These are phyloP conservation scores for Sialia sialis DNA, from an alignment of 2,113 vertebrate genomes.

Conservation along the genomic window DNA sequence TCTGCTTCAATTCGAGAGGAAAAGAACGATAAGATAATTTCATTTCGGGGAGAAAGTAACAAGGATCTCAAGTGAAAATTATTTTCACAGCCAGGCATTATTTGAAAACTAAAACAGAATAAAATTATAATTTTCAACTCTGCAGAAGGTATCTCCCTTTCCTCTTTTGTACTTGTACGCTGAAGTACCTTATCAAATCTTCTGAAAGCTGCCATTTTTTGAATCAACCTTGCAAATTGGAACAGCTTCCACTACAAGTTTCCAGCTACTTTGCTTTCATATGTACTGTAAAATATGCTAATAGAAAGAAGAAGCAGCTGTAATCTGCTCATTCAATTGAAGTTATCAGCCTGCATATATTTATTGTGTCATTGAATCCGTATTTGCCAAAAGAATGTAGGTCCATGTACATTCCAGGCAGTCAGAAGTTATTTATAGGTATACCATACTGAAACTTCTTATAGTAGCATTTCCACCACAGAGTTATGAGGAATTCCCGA, in stretches of 20 bases:
- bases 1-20: accelerated
- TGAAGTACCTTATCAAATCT: background rate
- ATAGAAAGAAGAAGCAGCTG: background rate
- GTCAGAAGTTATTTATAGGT: background rate
- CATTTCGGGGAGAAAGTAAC: background rate
- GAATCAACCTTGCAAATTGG: background rate
- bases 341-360: background rate
- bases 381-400: background rate
- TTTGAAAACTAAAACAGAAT: background rate
- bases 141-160: background rate
- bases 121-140: background rate
- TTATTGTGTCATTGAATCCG: background rate
- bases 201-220: background rate
- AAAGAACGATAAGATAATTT: background rate
- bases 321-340: background rate
- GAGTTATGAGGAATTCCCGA: background rate
- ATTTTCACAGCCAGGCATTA: background rate
- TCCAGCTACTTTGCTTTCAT: background rate
- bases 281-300: background rate
- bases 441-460: background rate
- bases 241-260: background rate
- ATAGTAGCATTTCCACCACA: background rate
- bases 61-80: background rate
- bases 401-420: accelerated
- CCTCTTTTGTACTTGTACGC: background rate